These are phyloP conservation scores for Eugnorisma glareosa DNA, from an alignment of 2,888 invertebrate species.

Conservation along the genomic window DNA sequence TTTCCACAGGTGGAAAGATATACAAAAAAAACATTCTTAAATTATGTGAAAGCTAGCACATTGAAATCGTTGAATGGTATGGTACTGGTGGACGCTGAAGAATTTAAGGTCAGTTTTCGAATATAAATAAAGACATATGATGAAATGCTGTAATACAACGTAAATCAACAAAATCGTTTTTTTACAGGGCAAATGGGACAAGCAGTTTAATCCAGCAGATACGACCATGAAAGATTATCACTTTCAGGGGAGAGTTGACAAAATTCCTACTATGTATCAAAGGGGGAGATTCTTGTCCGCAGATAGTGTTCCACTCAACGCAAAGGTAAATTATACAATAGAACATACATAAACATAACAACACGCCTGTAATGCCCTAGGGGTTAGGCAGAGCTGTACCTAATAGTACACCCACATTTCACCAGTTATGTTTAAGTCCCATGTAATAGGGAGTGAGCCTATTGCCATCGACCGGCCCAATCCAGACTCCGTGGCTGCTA, in stretches of 20 bases:
- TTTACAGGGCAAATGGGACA: conserved; percentile 50
- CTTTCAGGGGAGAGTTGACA: background rate
- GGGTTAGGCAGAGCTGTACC: no score
- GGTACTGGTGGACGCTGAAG: conserved; percentile 42
- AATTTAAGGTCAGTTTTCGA: conserved; percentile 35
- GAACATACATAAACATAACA: background rate
- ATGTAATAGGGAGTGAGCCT: no score
- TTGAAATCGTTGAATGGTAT: conserved; percentile 22
- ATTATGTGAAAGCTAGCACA: conserved; percentile 29
- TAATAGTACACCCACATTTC: no score
- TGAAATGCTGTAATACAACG: background rate
- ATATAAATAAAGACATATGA: background rate
- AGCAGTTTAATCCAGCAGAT: conserved; percentile 25
- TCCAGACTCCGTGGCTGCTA: no score
- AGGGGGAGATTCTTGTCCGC: background rate
- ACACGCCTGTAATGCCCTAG: no score
- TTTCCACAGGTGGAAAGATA: conserved; percentile 33
- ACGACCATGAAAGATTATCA: conserved; percentile 20
- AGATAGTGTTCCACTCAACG: conserved; percentile 5
- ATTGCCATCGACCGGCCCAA: no score
- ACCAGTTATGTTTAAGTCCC: no score
- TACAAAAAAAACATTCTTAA: conserved; percentile 32
- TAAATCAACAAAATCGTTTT: background rate
- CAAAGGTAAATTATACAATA: conserved; percentile 38
- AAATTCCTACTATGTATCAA: conserved; percentile 21